Conservation (phyloP, 2,113 vertebrate genomes). For the Thermophis baileyi region DNA sequence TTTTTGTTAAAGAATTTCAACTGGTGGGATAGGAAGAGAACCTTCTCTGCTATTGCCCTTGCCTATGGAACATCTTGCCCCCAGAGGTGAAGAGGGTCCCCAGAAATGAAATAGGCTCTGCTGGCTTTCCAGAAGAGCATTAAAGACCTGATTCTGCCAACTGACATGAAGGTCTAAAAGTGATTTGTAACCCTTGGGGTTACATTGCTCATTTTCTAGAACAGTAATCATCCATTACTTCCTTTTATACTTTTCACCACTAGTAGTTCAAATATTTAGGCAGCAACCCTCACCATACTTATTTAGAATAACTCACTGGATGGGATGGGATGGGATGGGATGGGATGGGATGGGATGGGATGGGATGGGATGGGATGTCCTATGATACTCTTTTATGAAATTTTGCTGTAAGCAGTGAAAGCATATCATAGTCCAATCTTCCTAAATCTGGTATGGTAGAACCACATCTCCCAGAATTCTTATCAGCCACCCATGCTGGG, state of each 20-base stretch:
- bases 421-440: neutral
- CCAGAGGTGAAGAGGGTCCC: neutral
- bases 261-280: neutral
- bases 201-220: neutral
- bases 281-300: neutral
- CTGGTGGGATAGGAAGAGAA: neutral
- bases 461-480: neutral
- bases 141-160: neutral
- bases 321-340: no score
- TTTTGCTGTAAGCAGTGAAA: neutral
- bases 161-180: neutral
- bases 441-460: neutral
- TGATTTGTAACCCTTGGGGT: neutral
- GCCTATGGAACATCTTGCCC: neutral
- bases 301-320: neutral
- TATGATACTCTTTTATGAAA: neutral
- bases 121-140: neutral
- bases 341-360: neutral
- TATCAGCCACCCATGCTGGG: neutral
- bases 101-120: neutral
- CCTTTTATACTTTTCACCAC: neutral
- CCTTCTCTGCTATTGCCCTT: no score
- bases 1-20: neutral
- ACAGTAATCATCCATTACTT: neutral
- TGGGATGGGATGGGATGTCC: neutral